phyloP scores from a whole-genome alignment of 1,140 invertebrate genomes.

The Listronotus bonariensis region DNA sequence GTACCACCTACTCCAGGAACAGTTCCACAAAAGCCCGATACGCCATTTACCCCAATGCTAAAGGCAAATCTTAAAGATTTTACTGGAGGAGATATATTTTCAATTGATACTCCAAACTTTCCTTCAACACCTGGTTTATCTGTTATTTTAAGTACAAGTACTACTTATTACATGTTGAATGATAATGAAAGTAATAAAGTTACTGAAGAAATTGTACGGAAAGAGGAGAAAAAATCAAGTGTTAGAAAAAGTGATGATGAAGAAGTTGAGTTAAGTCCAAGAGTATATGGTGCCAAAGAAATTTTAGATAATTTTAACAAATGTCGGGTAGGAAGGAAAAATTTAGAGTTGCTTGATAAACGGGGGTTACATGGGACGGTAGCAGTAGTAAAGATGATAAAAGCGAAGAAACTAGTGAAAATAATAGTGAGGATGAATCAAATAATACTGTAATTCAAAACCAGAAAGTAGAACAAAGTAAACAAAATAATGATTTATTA shows the following conservation, averaged over 20 bases:
- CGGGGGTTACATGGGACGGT: slow-evolving; percentile 15
- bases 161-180: slow-evolving; percentile 51
- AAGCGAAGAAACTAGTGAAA: slow-evolving; percentile 5
- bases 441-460: slow-evolving; percentile 21
- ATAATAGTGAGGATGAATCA: slow-evolving; percentile 22
- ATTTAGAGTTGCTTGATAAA: slow-evolving; percentile 44
- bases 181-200: slow-evolving; percentile 52
- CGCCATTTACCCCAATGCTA: slow-evolving; percentile 50
- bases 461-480: not conserved
- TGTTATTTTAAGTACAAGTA: slow-evolving; percentile 46
- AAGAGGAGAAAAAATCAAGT: slow-evolving; percentile 43
- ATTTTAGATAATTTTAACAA: slow-evolving; percentile 40
- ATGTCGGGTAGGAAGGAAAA: slow-evolving; percentile 46
- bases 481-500: not conserved
- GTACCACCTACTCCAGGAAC: slow-evolving; percentile 43
- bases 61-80: slow-evolving; percentile 47
- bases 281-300: slow-evolving; percentile 20
- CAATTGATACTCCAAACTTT: slow-evolving; percentile 50
- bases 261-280: slow-evolving; percentile 21
- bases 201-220: slow-evolving; percentile 40
- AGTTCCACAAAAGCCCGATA: slow-evolving; percentile 22
- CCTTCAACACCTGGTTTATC: slow-evolving; percentile 48
- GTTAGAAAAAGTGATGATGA: slow-evolving; percentile 31
- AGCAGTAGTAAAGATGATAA: slow-evolving; percentile 17
- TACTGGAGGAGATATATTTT: slow-evolving; percentile 34